Evolutionary conservation across 2,113 vertebrate species (phyloP).

Genomic region (Pluvianellus socialis): DNA sequence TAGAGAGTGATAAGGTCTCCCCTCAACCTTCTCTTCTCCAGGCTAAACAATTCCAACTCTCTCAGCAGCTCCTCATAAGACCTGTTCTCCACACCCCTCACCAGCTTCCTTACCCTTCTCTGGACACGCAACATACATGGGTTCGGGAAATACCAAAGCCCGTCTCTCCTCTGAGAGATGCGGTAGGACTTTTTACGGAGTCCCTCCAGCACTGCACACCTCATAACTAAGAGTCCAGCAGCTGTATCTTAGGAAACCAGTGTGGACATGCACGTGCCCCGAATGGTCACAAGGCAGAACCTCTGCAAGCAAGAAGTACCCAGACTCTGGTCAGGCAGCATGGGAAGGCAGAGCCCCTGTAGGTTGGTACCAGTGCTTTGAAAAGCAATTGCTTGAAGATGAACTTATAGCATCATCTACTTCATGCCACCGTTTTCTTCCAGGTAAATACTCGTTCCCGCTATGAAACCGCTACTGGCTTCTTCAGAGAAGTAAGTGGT

Average conservation of each 20-base stretch:
- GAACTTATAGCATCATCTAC: not conserved
- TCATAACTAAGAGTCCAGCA: not conserved
- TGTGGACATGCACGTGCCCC: no score
- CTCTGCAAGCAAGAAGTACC: not conserved
- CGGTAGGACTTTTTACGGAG: not conserved
- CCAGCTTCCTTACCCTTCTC: no score
- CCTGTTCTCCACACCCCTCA: no score
- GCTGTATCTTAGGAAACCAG: not conserved
- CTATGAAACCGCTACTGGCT: fast-evolving
- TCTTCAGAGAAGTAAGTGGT: not conserved
- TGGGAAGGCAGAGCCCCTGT: not conserved
- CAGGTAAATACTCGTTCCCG: not conserved
- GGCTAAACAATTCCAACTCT: no score
- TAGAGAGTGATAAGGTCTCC: no score
- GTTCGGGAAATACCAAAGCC: not conserved
- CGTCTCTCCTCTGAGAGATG: not conserved
- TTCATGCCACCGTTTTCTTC: not conserved
- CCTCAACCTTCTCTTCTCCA: no score
- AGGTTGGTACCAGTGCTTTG: not conserved
- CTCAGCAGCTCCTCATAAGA: no score
- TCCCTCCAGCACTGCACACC: not conserved
- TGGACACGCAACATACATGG: no score
- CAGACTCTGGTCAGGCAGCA: not conserved
- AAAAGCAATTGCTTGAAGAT: not conserved
- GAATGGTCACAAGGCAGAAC: not conserved